These are phyloP conservation scores for Drosophila parabipectinata DNA, from an alignment of 1,140 invertebrate species.

Conservation along the genomic window DNA sequence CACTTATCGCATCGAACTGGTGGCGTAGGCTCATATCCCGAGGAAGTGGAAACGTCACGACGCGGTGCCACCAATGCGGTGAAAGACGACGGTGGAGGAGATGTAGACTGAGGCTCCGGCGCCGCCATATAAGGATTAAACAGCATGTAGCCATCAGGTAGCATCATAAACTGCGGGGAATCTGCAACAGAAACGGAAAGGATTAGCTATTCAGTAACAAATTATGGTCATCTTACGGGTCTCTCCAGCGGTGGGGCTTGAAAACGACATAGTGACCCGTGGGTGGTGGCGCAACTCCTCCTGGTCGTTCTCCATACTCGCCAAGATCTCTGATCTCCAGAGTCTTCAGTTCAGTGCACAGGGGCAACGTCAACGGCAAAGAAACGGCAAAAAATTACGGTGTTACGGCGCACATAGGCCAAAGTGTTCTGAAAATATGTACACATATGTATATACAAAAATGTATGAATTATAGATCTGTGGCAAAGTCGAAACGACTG, in stretches of 20 bases:
- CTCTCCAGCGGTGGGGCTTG: constrained; percentile 33
- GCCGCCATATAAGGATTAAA: constrained; percentile 29
- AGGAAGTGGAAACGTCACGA: constrained; percentile 28
- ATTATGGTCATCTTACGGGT: constrained; percentile 38
- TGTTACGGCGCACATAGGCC: constrained; percentile 13
- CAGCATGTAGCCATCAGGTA: constrained; percentile 53
- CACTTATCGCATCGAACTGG: constrained; percentile 48
- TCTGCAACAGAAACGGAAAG: constrained; percentile 8
- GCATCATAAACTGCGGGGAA: constrained; percentile 28
- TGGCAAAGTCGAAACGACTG: constrained; percentile 4
- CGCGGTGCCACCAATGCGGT: constrained; percentile 37
- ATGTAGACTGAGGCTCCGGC: constrained; percentile 27
- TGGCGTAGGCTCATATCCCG: background rate
- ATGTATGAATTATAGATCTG: constrained; percentile 8
- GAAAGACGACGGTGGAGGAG: constrained; percentile 15
- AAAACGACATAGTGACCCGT: constrained; percentile 36
- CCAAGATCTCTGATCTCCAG: constrained; percentile 4
- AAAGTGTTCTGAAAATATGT: constrained; percentile 25
- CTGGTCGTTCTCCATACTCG: constrained; percentile 70
- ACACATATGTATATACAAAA: constrained; percentile 10
- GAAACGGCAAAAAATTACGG: constrained; percentile 2
- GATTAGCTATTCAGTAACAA: background rate
- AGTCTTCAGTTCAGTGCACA: constrained; percentile 20
- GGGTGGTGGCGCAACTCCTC: constrained; percentile 66
- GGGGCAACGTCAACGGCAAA: constrained; percentile 10